Evolutionary conservation across 2,797 vertebrate species (phyloP).

Genomic region (Euthynnus affinis): DNA sequence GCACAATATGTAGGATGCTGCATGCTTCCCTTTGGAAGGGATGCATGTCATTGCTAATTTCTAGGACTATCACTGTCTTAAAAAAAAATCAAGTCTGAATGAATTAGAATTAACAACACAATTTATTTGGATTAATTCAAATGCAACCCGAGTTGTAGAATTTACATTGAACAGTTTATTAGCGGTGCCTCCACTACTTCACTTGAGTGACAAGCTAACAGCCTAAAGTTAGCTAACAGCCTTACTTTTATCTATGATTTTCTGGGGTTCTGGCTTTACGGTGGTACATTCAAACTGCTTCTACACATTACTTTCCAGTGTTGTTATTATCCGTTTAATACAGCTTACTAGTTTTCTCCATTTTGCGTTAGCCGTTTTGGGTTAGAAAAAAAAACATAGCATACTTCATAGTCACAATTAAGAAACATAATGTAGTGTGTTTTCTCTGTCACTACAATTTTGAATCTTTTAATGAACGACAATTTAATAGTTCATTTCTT

Average conservation of each 20-base stretch:
- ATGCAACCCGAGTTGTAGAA: neutral
- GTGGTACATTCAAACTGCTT: neutral
- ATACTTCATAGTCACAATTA: neutral
- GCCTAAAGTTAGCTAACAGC: neutral
- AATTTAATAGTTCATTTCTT: constrained; percentile 21
- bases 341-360: neutral
- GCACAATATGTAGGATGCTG: neutral
- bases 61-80: too few species aligned
- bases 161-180: neutral
- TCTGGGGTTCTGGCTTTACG: neutral
- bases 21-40: too few species aligned
- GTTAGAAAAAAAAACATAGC: too few species aligned
- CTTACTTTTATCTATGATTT: neutral
- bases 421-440: neutral
- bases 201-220: neutral
- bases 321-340: neutral
- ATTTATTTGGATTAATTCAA: neutral
- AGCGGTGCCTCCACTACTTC: neutral
- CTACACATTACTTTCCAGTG: neutral
- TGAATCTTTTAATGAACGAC: neutral
- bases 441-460: neutral
- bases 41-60: too few species aligned
- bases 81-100: neutral
- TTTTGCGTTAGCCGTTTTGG: neutral
- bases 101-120: neutral